Conservation (phyloP, 2,797 vertebrate species). For the Acomys russatus region DNA sequence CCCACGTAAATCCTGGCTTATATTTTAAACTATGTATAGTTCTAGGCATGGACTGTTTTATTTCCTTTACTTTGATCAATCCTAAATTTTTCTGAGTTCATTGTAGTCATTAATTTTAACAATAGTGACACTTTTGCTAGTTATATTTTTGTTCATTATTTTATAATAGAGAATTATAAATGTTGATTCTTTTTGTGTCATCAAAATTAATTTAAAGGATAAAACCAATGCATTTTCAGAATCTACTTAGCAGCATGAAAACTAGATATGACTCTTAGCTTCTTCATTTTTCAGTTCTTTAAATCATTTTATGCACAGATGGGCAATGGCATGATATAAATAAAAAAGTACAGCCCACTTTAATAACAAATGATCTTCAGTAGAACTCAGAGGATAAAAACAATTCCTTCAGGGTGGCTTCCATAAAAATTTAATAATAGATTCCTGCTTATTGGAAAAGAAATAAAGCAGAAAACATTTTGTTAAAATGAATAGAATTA, state of each 20-base stretch:
- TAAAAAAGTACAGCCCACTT: neutral
- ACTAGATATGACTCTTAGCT: neutral
- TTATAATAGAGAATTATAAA: slow-evolving; percentile 21
- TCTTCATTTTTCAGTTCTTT: slow-evolving; percentile 11
- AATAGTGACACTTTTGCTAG: neutral
- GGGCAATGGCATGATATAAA: neutral
- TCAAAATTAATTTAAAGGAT: neutral
- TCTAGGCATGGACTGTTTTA: neutral
- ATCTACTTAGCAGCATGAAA: neutral
- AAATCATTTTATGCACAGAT: neutral
- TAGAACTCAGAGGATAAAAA: neutral
- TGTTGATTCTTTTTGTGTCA: neutral
- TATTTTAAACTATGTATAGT: neutral
- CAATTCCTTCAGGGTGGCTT: neutral
- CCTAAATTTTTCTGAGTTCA: neutral
- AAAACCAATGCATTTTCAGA: slow-evolving; percentile 3
- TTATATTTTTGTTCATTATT: neutral
- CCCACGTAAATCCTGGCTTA: neutral
- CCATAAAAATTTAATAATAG: slow-evolving; percentile 19
- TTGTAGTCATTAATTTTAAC: slow-evolving; percentile 7
- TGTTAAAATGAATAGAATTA: neutral
- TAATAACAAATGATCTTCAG: neutral
- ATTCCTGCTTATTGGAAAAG: neutral
- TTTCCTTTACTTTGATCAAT: neutral
- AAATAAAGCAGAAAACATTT: neutral